phyloP scores from a whole-genome alignment of 2,113 vertebrate species.

The Cepphus grylle region DNA sequence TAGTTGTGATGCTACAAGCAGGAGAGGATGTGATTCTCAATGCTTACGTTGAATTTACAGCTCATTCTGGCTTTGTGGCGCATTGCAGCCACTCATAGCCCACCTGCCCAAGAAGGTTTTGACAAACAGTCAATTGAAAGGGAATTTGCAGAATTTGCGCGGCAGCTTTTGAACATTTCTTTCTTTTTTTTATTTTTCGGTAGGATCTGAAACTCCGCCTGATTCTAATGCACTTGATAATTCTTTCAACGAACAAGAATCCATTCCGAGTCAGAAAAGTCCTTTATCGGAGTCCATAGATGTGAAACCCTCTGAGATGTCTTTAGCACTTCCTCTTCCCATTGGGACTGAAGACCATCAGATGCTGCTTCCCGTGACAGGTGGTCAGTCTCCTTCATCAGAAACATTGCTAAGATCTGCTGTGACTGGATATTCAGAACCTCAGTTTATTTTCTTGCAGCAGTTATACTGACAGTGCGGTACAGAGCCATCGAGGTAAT shows the following conservation, averaged over 20 bases:
- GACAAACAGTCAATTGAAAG: not conserved
- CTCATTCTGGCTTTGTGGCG: not conserved
- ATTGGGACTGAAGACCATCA: constrained; percentile 78
- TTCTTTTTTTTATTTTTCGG: not conserved
- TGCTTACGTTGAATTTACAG: not conserved
- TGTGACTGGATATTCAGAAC: constrained; percentile 78
- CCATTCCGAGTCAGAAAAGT: constrained; percentile 73
- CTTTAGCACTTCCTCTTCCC: constrained; percentile 76
- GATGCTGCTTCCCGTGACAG: constrained; percentile 76
- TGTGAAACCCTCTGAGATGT: constrained; percentile 78
- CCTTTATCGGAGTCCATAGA: constrained; percentile 74
- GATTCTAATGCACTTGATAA: constrained; percentile 64
- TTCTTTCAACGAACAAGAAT: constrained; percentile 72
- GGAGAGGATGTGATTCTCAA: not conserved
- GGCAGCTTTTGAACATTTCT: not conserved
- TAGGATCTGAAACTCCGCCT: constrained; percentile 71
- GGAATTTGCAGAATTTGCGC: not conserved
- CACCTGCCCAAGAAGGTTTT: not conserved
- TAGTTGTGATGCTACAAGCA: not conserved
- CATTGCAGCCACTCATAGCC: not conserved
- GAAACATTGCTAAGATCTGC: constrained; percentile 74
- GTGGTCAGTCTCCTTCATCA: constrained; percentile 73
- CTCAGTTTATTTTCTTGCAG: constrained; percentile 83
- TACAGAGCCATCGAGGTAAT: not conserved
- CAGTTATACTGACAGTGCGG: constrained; percentile 76